Evolutionary conservation across 2,888 invertebrate genomes (phyloP), one percentile per base, ranked within the genome.

Genomic region (Acrobasis consociella): DNA sequence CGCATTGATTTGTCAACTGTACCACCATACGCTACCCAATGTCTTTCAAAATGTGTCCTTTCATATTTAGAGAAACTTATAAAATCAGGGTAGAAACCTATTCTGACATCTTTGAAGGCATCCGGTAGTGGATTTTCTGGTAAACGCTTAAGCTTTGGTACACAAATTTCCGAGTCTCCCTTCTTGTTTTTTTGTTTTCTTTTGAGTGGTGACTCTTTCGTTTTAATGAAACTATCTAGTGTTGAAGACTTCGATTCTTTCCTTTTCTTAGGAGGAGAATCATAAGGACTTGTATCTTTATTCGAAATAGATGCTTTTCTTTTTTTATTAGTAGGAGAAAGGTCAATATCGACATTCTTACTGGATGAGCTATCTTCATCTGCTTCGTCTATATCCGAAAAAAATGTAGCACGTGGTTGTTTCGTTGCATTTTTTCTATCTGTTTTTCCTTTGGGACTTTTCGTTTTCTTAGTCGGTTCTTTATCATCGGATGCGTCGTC

Each of bases 21-120:
- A 2, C 95, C 95, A 3, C 94, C 94, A 66, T 93, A 94, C 1
- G 95, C 95, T 59, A 95, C 89, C 89, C 96, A 95, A 82, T 95
- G 94, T 69, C 95, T 90, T 72, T 91, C 92, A 63, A 89, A 89
- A 71, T 80, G 72, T 13, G 66, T 70, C 60, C 87, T 78, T 69
- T 90, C 89, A 0, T 82, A 75, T 67, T 90, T 89, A 0, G 86
- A 69, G 67, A 91, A 85, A 67, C 86, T 87, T 65, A 91, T 82
- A 58, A 89, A 90, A 65, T 91, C 91, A n/a, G 92, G 92, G 72
- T 90, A 91, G 64, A 92, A 91, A 5, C 86, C 91, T 64, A 92
- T 62, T 58, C 73, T 78, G 75, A 86, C 85, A 65, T 82, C 72
- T 70, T 74, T 72, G 63, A 91, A 92, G 9, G 73, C 73, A 67